These are phyloP conservation scores for Xiphophorus birchmanni DNA, from an alignment of 2,797 vertebrate genomes.

Conservation along the genomic window DNA sequence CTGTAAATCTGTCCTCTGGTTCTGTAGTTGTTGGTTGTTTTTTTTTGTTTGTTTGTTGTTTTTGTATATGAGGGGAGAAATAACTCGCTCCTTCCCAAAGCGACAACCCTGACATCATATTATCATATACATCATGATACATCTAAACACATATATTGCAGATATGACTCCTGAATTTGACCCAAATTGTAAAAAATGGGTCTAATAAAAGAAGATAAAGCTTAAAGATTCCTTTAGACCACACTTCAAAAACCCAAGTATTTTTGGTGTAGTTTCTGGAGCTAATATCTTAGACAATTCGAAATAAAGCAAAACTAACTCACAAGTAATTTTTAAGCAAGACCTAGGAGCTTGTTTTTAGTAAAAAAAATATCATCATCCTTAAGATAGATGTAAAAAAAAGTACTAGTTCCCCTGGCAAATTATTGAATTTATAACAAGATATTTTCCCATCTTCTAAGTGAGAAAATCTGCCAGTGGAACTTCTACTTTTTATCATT, in stretches of 20 bases:
- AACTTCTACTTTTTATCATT: too few relatives aligned
- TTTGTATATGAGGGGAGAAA: slow-evolving; percentile 45
- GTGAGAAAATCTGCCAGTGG: too few relatives aligned
- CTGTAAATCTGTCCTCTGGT: slow-evolving; percentile 82
- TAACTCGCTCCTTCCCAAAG: slow-evolving; percentile 38
- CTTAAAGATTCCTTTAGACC: slow-evolving; percentile 25
- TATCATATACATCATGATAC: slow-evolving; percentile 5
- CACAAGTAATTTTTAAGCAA: too few relatives aligned
- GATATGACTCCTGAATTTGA: not conserved
- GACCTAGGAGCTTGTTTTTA: too few relatives aligned
- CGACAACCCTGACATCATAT: slow-evolving; percentile 41
- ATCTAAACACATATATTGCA: not conserved
- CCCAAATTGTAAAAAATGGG: slow-evolving; percentile 28
- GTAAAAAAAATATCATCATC: too few relatives aligned
- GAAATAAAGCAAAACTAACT: too few relatives aligned
- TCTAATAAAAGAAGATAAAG: slow-evolving; percentile 21
- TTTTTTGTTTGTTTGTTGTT: slow-evolving; percentile 59
- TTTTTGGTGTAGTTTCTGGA: too few relatives aligned
- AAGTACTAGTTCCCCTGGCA: too few relatives aligned
- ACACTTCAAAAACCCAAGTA: not conserved
- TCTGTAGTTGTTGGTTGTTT: slow-evolving; percentile 60
- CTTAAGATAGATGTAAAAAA: too few relatives aligned
- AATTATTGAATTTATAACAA: too few relatives aligned
- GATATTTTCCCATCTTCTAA: too few relatives aligned
- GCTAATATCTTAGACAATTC: too few relatives aligned